A percentile compares a stretch with the other conserved stretches of the same genome.
These are phyloP conservation scores for Smutsia temminckii DNA, from an alignment of 2,797 vertebrate species.

Conservation along the genomic window DNA sequence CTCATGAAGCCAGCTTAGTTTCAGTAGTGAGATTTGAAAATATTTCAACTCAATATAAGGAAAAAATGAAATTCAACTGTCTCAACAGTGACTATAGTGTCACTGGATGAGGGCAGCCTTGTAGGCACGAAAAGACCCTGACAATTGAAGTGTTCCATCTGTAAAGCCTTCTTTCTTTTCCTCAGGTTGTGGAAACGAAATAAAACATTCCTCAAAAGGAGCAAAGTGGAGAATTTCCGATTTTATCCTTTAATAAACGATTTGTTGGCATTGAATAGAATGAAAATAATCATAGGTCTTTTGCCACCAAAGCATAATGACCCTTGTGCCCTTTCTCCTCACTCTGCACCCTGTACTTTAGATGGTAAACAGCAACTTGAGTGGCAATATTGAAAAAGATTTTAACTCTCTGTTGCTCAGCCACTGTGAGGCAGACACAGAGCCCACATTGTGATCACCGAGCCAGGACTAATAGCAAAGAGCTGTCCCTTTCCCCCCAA, in stretches of 20 bases:
- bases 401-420: conserved; percentile 61
- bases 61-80: conserved; percentile 49
- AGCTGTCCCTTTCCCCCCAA: not conserved
- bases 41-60: conserved; percentile 36
- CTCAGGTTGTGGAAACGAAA: conserved; percentile 59
- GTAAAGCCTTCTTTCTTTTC: conserved; percentile 49
- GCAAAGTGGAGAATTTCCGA: conserved; percentile 58
- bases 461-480: not conserved
- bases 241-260: conserved; percentile 59
- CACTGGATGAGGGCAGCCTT: not conserved
- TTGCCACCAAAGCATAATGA: conserved; percentile 73
- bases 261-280: conserved; percentile 59
- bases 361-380: conserved; percentile 69
- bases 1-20: not conserved
- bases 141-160: not conserved
- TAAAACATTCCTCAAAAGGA: conserved; percentile 38
- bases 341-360: conserved; percentile 72
- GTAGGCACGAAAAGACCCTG: not conserved
- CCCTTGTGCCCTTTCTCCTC: conserved; percentile 63
- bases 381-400: conserved; percentile 52
- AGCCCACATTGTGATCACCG: not conserved
- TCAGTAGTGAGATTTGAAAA: conserved; percentile 24
- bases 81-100: conserved; percentile 52
- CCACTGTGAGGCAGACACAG: not conserved
- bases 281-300: conserved; percentile 64